phyloP scores from a whole-genome alignment of 2,888 invertebrate genomes.

The Strigamia crassipes region DNA sequence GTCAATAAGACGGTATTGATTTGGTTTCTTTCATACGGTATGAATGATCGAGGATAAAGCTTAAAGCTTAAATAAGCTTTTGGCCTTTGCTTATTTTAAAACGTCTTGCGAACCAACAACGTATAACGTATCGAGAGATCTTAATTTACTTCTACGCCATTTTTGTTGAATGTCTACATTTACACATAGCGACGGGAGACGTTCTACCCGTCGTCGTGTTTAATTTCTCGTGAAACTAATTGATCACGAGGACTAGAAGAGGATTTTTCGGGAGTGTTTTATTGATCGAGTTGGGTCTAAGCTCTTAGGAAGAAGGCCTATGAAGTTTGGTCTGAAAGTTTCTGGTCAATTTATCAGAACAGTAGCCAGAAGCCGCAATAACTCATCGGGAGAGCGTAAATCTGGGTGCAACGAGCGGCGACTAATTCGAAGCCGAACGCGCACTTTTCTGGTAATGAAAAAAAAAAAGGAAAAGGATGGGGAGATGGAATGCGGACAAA shows the following conservation, averaged over 20 bases:
- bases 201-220: neutral
- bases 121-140: no score
- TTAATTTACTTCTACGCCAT: no score
- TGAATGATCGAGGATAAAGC: neutral
- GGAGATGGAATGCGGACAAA: conserved; percentile 14
- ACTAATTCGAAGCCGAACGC: conserved; percentile 12
- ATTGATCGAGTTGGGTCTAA: neutral
- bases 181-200: neutral
- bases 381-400: conserved; percentile 7
- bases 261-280: neutral
- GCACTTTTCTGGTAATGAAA: neutral
- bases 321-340: conserved; percentile 31
- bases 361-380: conserved; percentile 23
- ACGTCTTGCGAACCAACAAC: no score
- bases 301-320: neutral
- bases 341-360: conserved; percentile 13
- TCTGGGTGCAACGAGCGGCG: conserved; percentile 1
- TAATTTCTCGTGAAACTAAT: conserved; percentile 25
- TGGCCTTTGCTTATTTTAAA: no score
- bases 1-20: neutral
- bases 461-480: neutral
- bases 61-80: neutral
- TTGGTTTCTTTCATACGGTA: neutral
- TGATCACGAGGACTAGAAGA: conserved; percentile 5
- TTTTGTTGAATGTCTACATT: no score